Evolutionary conservation across 2,113 vertebrate genomes (phyloP).

Genomic region (Bufo gargarizans): DNA sequence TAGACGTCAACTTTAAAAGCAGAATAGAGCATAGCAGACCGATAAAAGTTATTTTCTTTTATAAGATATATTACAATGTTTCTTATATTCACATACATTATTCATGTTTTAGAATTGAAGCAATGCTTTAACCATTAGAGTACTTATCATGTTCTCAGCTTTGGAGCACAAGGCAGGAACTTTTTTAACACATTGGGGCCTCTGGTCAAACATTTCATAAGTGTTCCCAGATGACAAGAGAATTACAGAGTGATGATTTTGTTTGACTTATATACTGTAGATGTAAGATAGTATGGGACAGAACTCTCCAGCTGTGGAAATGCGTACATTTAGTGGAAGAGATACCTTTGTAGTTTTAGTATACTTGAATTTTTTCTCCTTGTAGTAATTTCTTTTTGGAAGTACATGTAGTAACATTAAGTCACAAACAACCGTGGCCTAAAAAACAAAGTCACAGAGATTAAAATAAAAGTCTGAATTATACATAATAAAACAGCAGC

Average conservation of each 20-base stretch:
- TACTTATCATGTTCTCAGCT: too few relatives aligned
- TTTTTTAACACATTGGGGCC: neutral
- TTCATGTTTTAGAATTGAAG: too few relatives aligned
- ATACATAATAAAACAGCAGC: neutral
- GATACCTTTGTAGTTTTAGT: conserved; percentile 65
- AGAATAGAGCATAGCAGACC: too few relatives aligned
- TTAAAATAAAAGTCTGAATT: neutral
- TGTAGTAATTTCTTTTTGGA: conserved; percentile 89
- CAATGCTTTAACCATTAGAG: too few relatives aligned
- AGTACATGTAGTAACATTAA: conserved; percentile 88
- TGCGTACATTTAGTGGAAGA: neutral
- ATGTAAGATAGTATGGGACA: too few relatives aligned
- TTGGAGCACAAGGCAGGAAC: too few relatives aligned
- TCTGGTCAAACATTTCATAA: neutral
- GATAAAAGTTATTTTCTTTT: too few relatives aligned
- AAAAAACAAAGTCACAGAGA: conserved; percentile 1
- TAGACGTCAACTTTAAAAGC: too few relatives aligned
- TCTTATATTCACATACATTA: too few relatives aligned
- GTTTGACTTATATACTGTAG: neutral
- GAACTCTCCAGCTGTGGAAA: too few relatives aligned
- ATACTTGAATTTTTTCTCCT: conserved; percentile 95
- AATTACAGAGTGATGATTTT: neutral
- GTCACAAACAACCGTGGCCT: conserved; percentile 97
- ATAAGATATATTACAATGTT: too few relatives aligned
- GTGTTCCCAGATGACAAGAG: neutral